These are phyloP conservation scores for Portunus trituberculatus DNA, from an alignment of 1,140 invertebrate genomes.

Conservation along the genomic window DNA sequence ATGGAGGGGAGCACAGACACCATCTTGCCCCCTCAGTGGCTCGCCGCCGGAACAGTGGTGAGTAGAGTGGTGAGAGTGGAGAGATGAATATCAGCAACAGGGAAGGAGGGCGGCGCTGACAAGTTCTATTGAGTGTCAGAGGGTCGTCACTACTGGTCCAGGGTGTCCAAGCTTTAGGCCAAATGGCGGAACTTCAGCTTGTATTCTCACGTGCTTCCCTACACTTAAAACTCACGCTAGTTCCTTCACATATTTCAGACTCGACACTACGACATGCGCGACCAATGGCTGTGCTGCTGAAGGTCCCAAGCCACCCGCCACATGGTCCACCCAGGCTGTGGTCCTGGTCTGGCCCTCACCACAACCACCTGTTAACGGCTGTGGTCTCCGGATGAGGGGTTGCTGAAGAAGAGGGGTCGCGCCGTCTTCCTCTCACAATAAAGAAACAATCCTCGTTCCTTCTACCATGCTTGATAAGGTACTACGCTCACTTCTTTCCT, in stretches of 20 bases:
- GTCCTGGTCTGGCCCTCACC: constrained; percentile 17
- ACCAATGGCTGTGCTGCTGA: neutral
- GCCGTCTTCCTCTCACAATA: neutral
- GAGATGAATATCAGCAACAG: neutral
- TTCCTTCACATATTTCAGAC: neutral
- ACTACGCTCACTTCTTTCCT: constrained; percentile 15
- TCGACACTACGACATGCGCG: neutral
- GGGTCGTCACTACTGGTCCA: neutral
- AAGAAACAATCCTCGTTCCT: neutral
- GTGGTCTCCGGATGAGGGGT: constrained; percentile 32
- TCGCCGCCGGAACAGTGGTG: neutral
- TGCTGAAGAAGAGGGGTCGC: neutral
- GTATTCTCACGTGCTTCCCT: neutral
- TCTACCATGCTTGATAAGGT: neutral
- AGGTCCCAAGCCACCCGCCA: neutral
- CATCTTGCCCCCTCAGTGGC: constrained; percentile 49
- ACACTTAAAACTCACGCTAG: neutral
- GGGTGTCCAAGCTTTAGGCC: neutral
- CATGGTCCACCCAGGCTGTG: neutral
- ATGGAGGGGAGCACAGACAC: constrained; percentile 70
- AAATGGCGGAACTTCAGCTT: neutral
- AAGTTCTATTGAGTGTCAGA: neutral
- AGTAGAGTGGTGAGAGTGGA: neutral
- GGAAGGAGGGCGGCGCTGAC: neutral
- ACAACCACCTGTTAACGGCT: constrained; percentile 64